Evolutionary conservation across 2,888 invertebrate species (phyloP).

Genomic region (Eumerus sabulonum): DNA sequence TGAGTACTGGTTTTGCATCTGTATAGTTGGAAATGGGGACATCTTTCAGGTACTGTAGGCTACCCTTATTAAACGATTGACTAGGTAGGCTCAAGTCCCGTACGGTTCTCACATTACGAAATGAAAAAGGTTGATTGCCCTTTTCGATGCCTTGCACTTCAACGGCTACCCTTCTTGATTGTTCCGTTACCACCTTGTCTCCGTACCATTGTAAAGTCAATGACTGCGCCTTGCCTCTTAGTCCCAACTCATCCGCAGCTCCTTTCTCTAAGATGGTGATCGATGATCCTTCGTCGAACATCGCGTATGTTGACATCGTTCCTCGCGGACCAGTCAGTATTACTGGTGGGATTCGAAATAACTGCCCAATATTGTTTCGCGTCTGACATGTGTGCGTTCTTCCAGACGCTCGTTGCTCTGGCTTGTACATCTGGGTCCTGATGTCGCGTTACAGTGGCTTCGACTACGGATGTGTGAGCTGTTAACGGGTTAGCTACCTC

Average conservation of each 20-base stretch:
- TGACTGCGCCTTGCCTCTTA: not conserved
- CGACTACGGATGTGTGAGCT: not conserved
- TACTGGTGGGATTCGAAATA: not conserved
- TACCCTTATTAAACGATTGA: conserved; percentile 2
- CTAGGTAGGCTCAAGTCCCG: not conserved
- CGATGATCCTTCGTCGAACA: not conserved
- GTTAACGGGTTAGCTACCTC: not conserved
- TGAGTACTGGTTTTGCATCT: conserved; percentile 5
- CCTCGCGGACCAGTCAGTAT: not conserved
- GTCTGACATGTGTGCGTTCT: not conserved
- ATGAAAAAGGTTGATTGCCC: not conserved
- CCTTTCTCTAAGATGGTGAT: not conserved
- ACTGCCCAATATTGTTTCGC: not conserved
- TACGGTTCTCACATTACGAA: conserved; percentile 1
- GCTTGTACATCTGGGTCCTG: not conserved
- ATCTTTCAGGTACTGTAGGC: not conserved
- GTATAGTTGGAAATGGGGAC: not conserved
- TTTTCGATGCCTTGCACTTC: not conserved
- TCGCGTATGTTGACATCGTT: not conserved
- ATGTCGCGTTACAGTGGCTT: not conserved
- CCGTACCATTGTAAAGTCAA: conserved; percentile 68
- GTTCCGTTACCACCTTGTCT: conserved; percentile 23
- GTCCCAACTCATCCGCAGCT: not conserved
- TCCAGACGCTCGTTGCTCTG: not conserved
- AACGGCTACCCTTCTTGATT: conserved; percentile 8